Evolutionary conservation across 2,888 invertebrate species (phyloP).

Genomic region (Crocallis elinguaria): DNA sequence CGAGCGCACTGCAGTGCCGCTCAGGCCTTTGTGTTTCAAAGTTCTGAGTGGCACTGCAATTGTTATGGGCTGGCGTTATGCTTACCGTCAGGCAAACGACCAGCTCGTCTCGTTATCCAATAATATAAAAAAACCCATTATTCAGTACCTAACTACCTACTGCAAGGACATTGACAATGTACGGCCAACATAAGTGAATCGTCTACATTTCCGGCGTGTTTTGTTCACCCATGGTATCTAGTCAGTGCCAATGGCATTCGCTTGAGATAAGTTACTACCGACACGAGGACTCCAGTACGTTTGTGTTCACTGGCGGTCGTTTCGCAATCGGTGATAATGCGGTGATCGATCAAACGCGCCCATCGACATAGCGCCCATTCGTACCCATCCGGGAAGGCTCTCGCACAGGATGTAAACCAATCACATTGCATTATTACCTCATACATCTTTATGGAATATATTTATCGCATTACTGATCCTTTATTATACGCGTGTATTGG

Average conservation of each 20-base stretch:
- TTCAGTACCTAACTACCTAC: too few species aligned
- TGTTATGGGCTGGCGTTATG: too few species aligned
- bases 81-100: too few species aligned
- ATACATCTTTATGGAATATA: slow-evolving; percentile 23
- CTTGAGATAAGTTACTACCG: slow-evolving; percentile 1
- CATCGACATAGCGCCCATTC: slow-evolving; percentile 25
- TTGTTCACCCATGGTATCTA: too few species aligned
- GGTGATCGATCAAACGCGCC: slow-evolving; percentile 57
- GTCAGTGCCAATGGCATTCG: background rate
- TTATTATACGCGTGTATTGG: slow-evolving; percentile 25
- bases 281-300: background rate
- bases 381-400: slow-evolving; percentile 31
- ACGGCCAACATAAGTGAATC: too few species aligned
- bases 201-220: too few species aligned
- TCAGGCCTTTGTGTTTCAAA: too few species aligned
- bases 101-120: too few species aligned
- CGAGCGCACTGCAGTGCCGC: too few species aligned
- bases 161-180: too few species aligned
- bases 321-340: slow-evolving; percentile 46
- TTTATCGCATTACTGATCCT: slow-evolving; percentile 20
- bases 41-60: too few species aligned
- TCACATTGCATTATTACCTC: slow-evolving; percentile 35
- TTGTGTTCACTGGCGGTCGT: slow-evolving; percentile 40
- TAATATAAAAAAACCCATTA: too few species aligned
- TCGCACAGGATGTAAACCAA: slow-evolving; percentile 56